A percentile compares a stretch with the other conserved stretches of the same genome.
Evolutionary conservation across 2,113 vertebrate genomes (phyloP).

Genomic region (Candoia aspera): DNA sequence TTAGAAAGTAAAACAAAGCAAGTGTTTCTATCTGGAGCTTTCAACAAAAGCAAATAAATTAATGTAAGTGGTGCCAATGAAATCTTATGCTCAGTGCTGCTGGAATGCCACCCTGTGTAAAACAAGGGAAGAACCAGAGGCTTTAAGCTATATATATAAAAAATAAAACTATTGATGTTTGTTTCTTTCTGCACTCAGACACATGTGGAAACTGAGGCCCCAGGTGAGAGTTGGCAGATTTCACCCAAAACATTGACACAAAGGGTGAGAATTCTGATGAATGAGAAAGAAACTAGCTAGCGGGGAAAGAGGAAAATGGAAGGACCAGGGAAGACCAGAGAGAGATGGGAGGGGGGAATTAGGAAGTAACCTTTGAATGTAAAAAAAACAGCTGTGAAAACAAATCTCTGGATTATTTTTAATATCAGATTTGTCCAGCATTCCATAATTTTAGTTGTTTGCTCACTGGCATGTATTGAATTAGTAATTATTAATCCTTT

Average conservation of each 20-base stretch:
- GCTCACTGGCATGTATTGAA: neutral
- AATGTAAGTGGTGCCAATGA: conserved; percentile 41
- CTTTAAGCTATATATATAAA: conserved; percentile 48
- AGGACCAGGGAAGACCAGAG: neutral
- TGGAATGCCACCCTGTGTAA: conserved; percentile 26
- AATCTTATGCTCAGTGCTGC: conserved; percentile 45
- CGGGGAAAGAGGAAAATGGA: neutral
- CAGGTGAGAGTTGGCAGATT: conserved; percentile 33
- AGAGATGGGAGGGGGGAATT: neutral
- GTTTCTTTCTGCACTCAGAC: conserved; percentile 30
- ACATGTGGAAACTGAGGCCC: conserved; percentile 26
- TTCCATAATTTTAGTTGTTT: neutral
- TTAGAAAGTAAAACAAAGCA: conserved; percentile 23
- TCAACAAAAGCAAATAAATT: conserved; percentile 51
- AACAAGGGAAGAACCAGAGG: neutral
- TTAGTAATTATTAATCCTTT: neutral
- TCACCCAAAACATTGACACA: conserved; percentile 28
- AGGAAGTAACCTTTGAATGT: neutral
- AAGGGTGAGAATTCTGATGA: conserved; percentile 3
- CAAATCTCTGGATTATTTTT: conserved; percentile 15
- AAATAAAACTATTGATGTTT: conserved; percentile 41
- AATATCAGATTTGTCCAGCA: neutral
- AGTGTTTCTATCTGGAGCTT: conserved; percentile 51
- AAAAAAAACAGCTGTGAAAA: conserved; percentile 2
- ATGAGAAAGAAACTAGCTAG: conserved; percentile 33